Conservation (phyloP, 2,113 vertebrate species). For the Trogon melanurus region DNA sequence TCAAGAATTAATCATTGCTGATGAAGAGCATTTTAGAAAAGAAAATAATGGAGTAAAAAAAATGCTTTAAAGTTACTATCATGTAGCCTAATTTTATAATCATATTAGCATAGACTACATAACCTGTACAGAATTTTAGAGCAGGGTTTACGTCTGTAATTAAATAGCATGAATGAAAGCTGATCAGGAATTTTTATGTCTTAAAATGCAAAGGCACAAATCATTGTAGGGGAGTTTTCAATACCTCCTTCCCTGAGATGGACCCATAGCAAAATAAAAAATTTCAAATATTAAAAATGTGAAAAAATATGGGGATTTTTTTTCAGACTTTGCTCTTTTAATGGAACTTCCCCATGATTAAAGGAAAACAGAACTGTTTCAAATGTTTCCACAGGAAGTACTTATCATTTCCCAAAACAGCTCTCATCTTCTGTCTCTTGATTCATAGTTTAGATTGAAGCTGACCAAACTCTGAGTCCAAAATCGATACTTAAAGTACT, state of each 20-base stretch:
- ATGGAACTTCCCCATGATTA: constrained; percentile 29
- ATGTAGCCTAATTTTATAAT: not conserved
- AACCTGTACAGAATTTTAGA: not conserved
- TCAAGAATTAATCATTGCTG: constrained; percentile 28
- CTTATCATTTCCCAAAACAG: constrained; percentile 45
- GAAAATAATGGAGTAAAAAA: constrained; percentile 31
- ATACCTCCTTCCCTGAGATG: not conserved
- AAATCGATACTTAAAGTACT: not conserved
- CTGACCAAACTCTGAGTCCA: not conserved
- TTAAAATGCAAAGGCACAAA: constrained; percentile 2
- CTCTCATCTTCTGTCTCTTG: constrained; percentile 42
- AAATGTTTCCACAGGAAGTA: constrained; percentile 56
- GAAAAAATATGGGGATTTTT: not conserved
- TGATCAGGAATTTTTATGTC: not conserved
- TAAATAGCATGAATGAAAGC: not conserved
- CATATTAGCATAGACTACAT: not conserved
- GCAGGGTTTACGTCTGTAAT: not conserved
- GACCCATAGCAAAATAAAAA: not conserved
- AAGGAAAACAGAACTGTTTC: constrained; percentile 15
- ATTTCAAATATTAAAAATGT: not conserved
- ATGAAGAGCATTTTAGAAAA: not conserved
- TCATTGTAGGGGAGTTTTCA: not conserved
- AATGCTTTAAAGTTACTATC: not conserved
- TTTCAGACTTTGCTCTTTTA: not conserved
- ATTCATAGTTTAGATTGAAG: constrained; percentile 16